phyloP scores from a whole-genome alignment of 2,888 invertebrate species.

The Penaeus monodon region DNA sequence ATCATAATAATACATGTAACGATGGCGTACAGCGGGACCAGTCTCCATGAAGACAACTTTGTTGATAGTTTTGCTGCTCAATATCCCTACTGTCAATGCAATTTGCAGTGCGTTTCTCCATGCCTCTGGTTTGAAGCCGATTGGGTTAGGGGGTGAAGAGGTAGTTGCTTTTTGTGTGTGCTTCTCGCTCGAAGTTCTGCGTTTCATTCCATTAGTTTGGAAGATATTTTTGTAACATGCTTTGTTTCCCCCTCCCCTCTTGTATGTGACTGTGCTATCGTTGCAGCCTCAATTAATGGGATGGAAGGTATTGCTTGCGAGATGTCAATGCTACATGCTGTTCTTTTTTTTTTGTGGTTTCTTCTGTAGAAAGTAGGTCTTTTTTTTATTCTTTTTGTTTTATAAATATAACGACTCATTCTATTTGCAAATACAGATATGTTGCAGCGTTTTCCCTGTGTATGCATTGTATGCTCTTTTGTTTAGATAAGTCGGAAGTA shows the following conservation, averaged over 20 bases:
- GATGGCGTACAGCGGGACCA: slow-evolving; percentile 36
- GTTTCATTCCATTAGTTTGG: slow-evolving; percentile 23
- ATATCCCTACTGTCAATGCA: slow-evolving; percentile 35
- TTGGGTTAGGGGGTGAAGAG: slow-evolving; percentile 35
- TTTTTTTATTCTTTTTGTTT: background rate
- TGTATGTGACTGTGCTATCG: no score
- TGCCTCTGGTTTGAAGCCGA: slow-evolving; percentile 43
- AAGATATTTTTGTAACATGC: slow-evolving; percentile 20
- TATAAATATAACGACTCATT: no score
- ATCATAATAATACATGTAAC: slow-evolving; percentile 13
- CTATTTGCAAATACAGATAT: no score
- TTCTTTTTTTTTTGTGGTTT: slow-evolving; percentile 26
- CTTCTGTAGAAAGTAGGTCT: slow-evolving; percentile 24
- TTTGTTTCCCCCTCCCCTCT: background rate
- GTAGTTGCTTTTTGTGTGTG: slow-evolving; percentile 46
- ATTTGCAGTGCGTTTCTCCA: slow-evolving; percentile 21
- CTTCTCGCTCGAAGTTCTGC: slow-evolving; percentile 21
- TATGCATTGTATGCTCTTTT: no score
- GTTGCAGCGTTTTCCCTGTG: no score
- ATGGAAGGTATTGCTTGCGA: slow-evolving; percentile 10
- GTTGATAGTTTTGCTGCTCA: slow-evolving; percentile 43
- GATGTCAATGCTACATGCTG: slow-evolving; percentile 16
- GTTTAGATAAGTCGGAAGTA: no score
- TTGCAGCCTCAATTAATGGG: slow-evolving; percentile 1
- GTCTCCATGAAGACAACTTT: slow-evolving; percentile 22